Conservation (phyloP, 1,140 invertebrate genomes). For the Drosophila sucinea region DNA sequence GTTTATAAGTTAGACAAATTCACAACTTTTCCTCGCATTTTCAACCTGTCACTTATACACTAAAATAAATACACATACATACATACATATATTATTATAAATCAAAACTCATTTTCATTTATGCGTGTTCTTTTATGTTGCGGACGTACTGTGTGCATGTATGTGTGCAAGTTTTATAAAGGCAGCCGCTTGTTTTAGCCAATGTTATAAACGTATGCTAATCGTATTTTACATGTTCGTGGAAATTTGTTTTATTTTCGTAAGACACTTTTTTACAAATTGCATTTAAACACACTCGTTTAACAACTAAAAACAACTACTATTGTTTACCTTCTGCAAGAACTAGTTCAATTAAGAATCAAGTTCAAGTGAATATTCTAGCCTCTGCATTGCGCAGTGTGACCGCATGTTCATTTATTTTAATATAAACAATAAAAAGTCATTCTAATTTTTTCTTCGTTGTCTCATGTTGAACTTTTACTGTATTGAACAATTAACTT, state of each 20-base stretch:
- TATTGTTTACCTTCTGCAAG: slow-evolving; percentile 4
- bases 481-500: no score
- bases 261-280: neutral
- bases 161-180: neutral
- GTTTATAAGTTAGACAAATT: no score
- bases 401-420: no score
- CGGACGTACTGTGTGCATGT: neutral
- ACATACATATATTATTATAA: no score
- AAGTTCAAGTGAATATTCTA: neutral
- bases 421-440: no score
- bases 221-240: neutral
- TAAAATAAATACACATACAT: no score
- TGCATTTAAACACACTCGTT: neutral
- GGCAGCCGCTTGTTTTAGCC: neutral
- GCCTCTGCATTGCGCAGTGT: neutral
- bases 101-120: neutral
- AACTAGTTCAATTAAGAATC: slow-evolving; percentile 1
- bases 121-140: neutral
- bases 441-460: no score
- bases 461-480: no score
- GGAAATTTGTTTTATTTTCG: neutral
- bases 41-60: no score
- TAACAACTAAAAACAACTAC: neutral
- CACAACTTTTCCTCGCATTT: no score
- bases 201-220: neutral